Evolutionary conservation across 2,113 vertebrate genomes (phyloP), one percentile per base, ranked within the genome.

Genomic region (Tapirus terrestris): DNA sequence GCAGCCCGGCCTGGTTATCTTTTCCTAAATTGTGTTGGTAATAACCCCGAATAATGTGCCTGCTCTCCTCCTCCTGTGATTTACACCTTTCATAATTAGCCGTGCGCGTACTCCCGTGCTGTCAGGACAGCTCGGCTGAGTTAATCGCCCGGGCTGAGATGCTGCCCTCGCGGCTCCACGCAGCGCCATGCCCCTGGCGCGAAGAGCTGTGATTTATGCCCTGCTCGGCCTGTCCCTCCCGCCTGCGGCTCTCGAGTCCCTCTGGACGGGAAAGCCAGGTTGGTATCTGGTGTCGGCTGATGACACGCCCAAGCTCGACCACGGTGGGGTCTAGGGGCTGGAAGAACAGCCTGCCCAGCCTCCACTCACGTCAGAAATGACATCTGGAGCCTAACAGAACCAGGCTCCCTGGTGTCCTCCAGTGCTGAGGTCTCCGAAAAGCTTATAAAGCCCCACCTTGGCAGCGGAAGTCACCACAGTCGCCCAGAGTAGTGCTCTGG

Each of bases 71-170:
- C 27, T 33, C 20, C 56, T 1, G 7, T 87, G 82, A 91, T 95
- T 96, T 60, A 91, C 92, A 63, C 82, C 92, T 85, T 70, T 83
- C 94, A 29, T 93, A 77, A 82, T 95, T 72, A 96, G 92, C 83
- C 73, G 53, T 3, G 33, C 0, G 5, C 4, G 0, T 1, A 12
- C 85, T 48, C 89, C 31, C 84, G 51, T n/a, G 75, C 58, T 7
- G 27, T 48, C 8, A 51, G 65, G 63, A 8, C 3, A 2, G 20
- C 5, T 8, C 1, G 2, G 65, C 33, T 0, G 33, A 43, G 45
- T 36, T 51, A 27, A 60, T 89, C 31, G 1, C 23, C 33, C 7
- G 16, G 31, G 67, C 91, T 1, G 39, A 27, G 85, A 8, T 8
- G 2, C 43, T 31, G 58, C 17, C 72, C 80, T 63, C 60, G 73